Evolutionary conservation across 1,140 invertebrate genomes (phyloP).

Genomic region (Patella vulgata): DNA sequence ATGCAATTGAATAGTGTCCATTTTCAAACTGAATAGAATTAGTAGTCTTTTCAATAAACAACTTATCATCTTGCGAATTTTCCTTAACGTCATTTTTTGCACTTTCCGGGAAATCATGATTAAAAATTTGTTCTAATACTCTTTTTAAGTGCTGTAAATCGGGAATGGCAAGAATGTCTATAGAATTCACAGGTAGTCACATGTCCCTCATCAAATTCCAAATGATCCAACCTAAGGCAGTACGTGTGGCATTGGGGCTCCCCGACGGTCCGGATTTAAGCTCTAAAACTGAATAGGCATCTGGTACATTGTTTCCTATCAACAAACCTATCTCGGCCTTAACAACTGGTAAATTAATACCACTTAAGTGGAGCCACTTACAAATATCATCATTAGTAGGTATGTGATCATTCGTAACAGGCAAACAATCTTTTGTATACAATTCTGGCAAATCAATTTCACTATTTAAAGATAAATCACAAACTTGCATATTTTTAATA

Average conservation of each 20-base stretch:
- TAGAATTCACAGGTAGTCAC: neutral
- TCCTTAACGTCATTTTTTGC: neutral
- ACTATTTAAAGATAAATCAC: conserved; percentile 9
- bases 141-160: conserved; percentile 1
- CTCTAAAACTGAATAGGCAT: neutral
- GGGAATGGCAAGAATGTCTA: neutral
- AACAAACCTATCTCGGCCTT: conserved; percentile 5
- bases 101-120: conserved; percentile 19
- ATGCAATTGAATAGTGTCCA: conserved; percentile 30
- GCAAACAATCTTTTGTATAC: conserved; percentile 16
- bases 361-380: conserved; percentile 8
- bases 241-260: conserved; percentile 3
- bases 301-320: conserved; percentile 4
- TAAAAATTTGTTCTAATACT: neutral
- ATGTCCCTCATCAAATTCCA: neutral
- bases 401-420: neutral
- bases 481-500: conserved; percentile 16
- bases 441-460: conserved; percentile 18
- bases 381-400: conserved; percentile 3
- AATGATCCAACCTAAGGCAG: conserved; percentile 5
- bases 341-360: neutral
- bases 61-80: conserved; percentile 23
- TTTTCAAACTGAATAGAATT: conserved; percentile 7
- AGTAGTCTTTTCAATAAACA: no score
- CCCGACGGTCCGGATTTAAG: no score